phyloP scores from a whole-genome alignment of 2,113 vertebrate genomes.

The Hypomesus transpacificus region DNA sequence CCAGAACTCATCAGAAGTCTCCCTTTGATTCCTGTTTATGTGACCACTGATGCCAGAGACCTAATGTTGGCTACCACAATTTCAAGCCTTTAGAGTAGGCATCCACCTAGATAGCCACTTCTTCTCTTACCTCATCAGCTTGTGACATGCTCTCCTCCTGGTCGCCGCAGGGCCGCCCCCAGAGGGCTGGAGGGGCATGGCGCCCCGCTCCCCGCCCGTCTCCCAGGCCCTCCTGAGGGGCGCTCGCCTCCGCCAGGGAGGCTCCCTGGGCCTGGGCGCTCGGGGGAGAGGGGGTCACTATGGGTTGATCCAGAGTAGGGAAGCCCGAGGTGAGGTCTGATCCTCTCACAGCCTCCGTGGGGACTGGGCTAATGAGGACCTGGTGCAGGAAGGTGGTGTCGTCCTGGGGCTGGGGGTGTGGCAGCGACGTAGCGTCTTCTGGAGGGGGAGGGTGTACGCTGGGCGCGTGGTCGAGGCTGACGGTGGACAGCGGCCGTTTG shows the following conservation, averaged over 20 bases:
- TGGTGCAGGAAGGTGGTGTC: conserved; percentile 19
- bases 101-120: not conserved
- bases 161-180: conserved; percentile 25
- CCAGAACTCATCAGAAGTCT: no score
- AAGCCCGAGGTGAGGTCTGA: conserved; percentile 4
- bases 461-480: not conserved
- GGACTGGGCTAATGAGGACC: not conserved
- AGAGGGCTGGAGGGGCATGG: conserved; percentile 30
- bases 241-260: not conserved
- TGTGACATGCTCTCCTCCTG: not conserved
- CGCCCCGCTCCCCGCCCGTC: conserved; percentile 13
- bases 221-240: not conserved
- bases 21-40: no score
- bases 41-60: no score
- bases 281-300: conserved; percentile 4
- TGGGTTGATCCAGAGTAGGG: conserved; percentile 21
- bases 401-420: conserved; percentile 13
- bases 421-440: not conserved
- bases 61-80: no score
- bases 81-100: no score
- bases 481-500: conserved; percentile 39
- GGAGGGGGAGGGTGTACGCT: not conserved
- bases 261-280: not conserved
- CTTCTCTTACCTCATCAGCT: conserved; percentile 46
- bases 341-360: conserved; percentile 21